Evolutionary conservation across 2,113 vertebrate species (phyloP), one percentile per base, ranked within the genome.

Genomic region (Madoqua kirkii): DNA sequence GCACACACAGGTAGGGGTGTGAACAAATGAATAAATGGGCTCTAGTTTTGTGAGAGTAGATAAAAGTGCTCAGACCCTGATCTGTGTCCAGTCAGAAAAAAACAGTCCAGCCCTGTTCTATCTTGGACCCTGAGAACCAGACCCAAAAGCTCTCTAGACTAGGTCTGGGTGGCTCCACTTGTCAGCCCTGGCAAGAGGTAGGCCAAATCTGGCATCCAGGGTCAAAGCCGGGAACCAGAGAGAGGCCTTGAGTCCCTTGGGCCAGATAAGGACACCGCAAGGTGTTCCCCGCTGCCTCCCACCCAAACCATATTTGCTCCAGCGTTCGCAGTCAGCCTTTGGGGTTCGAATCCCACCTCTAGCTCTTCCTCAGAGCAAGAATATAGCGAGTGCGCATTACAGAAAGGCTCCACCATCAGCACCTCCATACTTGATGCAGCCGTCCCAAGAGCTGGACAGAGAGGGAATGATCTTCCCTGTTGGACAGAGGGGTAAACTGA

Each of bases 381-480:
- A 23, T 23, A 3, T 1, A 4, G 45, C 16, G 55, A 7, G 27
- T 3, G 71, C n/a, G 40, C 71, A 0, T 33, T 36, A 3, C 57
- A 2, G 33, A 36, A 29, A 40, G 5, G 33, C 10, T 43, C 14
- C 31, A 8, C 5, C 87, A 9, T 55, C 33, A 2, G 5, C 9
- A 3, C 82, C 17, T 50, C 23, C 52, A 5, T 4, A 4, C 52
- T 13, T 12, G 43, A 60, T 23, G 27, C n/a, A 7, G 25, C 7
- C 31, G 48, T 23, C 40, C 57, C 14, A 4, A 67, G 62, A n/a
- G 33, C 62, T 9, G 62, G 62, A n/a, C 31, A 45, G 25, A 43
- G 15, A 62, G 27, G n/a, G 74, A 21, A 12, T 13, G 6, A 33
- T 40, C 88, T 59, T 85, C 59, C 81, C 16, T 14, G 15, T 14